Evolutionary conservation across 2,888 invertebrate species (phyloP).

Genomic region (Parnassius smintheus): DNA sequence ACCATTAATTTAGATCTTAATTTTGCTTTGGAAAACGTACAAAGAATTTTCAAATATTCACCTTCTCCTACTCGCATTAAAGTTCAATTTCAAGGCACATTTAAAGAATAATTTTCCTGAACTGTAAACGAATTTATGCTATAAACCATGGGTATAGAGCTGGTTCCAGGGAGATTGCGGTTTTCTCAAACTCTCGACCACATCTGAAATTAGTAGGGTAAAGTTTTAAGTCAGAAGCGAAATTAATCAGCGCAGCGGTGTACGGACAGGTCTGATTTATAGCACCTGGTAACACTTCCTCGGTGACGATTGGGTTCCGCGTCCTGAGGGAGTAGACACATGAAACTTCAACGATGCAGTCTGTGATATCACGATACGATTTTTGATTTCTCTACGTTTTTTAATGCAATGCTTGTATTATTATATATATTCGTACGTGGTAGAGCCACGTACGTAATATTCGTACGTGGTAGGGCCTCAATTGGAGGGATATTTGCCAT

Average conservation of each 20-base stretch:
- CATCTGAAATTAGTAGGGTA: conserved; percentile 32
- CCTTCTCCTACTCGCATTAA: not conserved
- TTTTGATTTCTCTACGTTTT: no score
- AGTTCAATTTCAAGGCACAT: conserved; percentile 8
- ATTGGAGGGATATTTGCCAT: no score
- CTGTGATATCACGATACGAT: no score
- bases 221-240: conserved; percentile 37
- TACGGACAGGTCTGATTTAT: conserved; percentile 41
- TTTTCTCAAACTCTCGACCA: not conserved
- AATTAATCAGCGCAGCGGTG: conserved; percentile 40
- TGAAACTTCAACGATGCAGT: not conserved
- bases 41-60: conserved; percentile 3
- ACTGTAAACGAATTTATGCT: not conserved
- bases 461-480: no score
- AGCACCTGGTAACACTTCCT: conserved; percentile 40
- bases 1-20: conserved; percentile 25
- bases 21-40: conserved; percentile 7
- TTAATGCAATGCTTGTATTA: no score
- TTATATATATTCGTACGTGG: no score
- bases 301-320: conserved; percentile 18
- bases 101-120: not conserved
- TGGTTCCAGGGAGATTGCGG: not conserved
- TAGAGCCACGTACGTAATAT: no score
- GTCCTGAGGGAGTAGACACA: conserved; percentile 10
- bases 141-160: not conserved